These are phyloP conservation scores for Neelides folsomi DNA, from an alignment of 2,888 invertebrate species.

Conservation along the genomic window DNA sequence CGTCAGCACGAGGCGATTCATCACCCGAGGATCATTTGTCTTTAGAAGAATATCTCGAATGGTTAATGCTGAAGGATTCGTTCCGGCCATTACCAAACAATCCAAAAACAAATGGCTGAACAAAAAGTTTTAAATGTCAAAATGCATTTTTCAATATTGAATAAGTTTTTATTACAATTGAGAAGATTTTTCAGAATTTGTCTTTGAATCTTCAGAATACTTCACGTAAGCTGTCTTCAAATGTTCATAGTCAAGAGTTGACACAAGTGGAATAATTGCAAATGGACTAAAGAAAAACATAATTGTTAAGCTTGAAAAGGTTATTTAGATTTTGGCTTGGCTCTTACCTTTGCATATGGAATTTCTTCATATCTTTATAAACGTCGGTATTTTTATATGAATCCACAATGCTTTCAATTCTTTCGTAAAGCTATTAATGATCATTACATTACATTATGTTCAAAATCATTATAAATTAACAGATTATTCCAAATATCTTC, in stretches of 20 bases:
- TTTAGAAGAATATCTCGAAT: constrained; percentile 25
- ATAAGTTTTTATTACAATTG: neutral
- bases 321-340: no score
- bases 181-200: neutral
- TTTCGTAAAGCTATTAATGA: constrained; percentile 7
- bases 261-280: constrained; percentile 17
- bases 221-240: constrained; percentile 18
- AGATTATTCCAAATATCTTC: no score
- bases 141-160: neutral
- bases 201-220: constrained; percentile 7
- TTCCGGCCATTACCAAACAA: constrained; percentile 23
- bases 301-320: no score
- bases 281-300: constrained; percentile 9
- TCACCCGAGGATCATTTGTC: constrained; percentile 10
- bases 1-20: constrained; percentile 13
- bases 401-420: constrained; percentile 14
- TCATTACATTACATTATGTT: neutral
- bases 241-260: constrained; percentile 24
- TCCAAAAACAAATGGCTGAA: constrained; percentile 30
- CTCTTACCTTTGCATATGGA: constrained; percentile 8
- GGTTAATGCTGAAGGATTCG: constrained; percentile 18
- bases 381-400: constrained; percentile 14
- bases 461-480: no score
- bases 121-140: neutral
- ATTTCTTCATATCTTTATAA: constrained; percentile 16